Base-by-base conservation (phyloP, 2,888 invertebrate genomes). In the Lasioglossum lativentre region DNA sequence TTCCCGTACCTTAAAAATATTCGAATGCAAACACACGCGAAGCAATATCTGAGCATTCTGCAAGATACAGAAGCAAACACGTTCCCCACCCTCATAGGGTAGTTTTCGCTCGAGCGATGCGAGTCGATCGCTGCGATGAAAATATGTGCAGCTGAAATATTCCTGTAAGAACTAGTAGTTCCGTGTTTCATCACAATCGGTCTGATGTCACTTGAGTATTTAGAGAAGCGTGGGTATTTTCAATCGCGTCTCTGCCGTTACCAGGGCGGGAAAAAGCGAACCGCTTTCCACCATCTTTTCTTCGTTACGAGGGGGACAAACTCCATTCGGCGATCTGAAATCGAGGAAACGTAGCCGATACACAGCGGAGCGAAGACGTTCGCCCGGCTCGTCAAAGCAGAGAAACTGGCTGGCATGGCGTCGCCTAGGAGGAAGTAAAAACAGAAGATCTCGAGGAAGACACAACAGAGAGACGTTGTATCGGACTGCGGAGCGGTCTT, bases 381-480 rank as follows among this genome's bases (percentile, higher is more conserved):
- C 45, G 14, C n/a, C 38, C 68, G 14, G 23, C 38, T 71, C 74
- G 82, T 68, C 81, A 75, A 85, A 82, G 72, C 66, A 66, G 47
- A 68, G 12, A 23, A 52, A 16, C 30, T 38, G 23, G 19, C 38
- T 34, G 56, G 45, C 34, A 3, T 34, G n/a, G n/a, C 47, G 40
- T 82, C 34, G 74, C 4, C 45, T 23, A 27, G 52, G 63, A 72
- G 23, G 19, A 77, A 70, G 74, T 42, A 71, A 42, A 79, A 76
- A 70, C 72, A 82, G 76, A 81, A 38, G 78, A 72, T 34, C 66
- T 19, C 3, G 52, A 56, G 42, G 40, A 72, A 74, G 66, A 77
- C 74, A 56, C 72, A 79, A 78, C 74, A 71, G 63, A 45, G 77
- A 66, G 70, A 80, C 71, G 78, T 56, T 81, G 86, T 79, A 82